Evolutionary conservation across 2,797 vertebrate genomes (phyloP).

Genomic region (Pempheris klunzingeri): DNA sequence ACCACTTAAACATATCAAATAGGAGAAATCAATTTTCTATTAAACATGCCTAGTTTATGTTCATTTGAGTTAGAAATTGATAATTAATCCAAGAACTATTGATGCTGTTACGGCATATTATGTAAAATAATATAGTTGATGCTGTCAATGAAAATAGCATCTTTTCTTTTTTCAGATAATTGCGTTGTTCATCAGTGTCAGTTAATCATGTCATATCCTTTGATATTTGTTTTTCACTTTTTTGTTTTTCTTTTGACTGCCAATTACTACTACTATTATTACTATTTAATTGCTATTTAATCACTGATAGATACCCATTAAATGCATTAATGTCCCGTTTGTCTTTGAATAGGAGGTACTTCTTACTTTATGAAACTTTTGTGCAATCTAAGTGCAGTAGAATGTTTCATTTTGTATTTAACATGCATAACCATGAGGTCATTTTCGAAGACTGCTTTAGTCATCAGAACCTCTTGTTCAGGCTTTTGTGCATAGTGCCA

Average conservation of each 20-base stretch:
- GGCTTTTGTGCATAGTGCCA: not conserved
- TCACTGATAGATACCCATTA: not conserved
- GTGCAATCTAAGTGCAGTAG: not conserved
- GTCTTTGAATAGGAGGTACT: slow-evolving; percentile 1
- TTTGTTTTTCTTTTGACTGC: too few species aligned
- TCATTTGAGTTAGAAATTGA: not conserved
- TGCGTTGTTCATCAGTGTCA: not conserved
- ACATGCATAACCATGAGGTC: slow-evolving; percentile 46
- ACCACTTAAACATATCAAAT: not conserved
- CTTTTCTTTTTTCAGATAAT: not conserved
- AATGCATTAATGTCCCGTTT: not conserved
- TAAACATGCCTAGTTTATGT: not conserved
- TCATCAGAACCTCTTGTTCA: slow-evolving; percentile 55
- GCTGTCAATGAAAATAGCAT: not conserved
- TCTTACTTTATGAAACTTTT: slow-evolving; percentile 27
- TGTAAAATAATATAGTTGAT: not conserved
- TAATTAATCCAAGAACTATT: not conserved
- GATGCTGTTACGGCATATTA: not conserved
- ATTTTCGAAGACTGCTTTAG: slow-evolving; percentile 41
- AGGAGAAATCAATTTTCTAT: not conserved
- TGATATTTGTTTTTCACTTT: too few species aligned
- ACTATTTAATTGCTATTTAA: too few species aligned
- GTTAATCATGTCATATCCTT: not conserved
- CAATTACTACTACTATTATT: too few species aligned
- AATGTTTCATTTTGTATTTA: slow-evolving; percentile 44